Conservation (phyloP, 2,797 vertebrate genomes). For the Neosilurus hyrtlii region DNA sequence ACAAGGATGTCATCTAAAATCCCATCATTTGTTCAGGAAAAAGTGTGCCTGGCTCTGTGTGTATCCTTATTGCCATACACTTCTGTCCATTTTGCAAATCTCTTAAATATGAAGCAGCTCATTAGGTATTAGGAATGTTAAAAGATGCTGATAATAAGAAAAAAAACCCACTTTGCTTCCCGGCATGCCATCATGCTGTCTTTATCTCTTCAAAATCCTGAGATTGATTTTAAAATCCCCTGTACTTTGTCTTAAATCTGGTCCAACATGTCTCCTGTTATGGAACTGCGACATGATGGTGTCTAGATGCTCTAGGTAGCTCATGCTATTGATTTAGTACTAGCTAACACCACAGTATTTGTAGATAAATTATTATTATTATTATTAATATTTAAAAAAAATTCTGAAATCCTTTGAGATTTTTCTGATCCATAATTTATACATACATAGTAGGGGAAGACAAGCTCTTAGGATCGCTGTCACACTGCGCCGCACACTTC, state of each 20-base stretch:
- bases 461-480: slow-evolving; percentile 44
- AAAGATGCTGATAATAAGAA: background rate
- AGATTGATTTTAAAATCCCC: slow-evolving; percentile 19
- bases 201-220: slow-evolving; percentile 4
- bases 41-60: slow-evolving; percentile 18
- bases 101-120: background rate
- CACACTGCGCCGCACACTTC: slow-evolving; percentile 25
- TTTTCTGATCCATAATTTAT: slow-evolving; percentile 51
- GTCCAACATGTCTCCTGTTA: background rate
- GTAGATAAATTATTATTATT: slow-evolving; percentile 18
- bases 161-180: background rate
- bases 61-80: background rate
- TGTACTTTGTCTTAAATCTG: background rate
- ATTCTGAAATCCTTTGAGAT: slow-evolving; percentile 43
- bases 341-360: slow-evolving; percentile 40
- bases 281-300: background rate
- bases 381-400: background rate
- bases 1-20: slow-evolving; percentile 45
- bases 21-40: slow-evolving; percentile 34
- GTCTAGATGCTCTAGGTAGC: slow-evolving; percentile 1
- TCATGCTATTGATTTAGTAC: slow-evolving; percentile 50
- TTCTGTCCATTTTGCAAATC: background rate
- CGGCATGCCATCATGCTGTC: background rate
- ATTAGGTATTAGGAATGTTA: slow-evolving; percentile 6
- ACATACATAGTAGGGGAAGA: slow-evolving; percentile 36